Percentiles rank a stretch among this genome's conserved stretches.
phyloP scores from a whole-genome alignment of 2,113 vertebrate species.

The Pardalotus punctatus region DNA sequence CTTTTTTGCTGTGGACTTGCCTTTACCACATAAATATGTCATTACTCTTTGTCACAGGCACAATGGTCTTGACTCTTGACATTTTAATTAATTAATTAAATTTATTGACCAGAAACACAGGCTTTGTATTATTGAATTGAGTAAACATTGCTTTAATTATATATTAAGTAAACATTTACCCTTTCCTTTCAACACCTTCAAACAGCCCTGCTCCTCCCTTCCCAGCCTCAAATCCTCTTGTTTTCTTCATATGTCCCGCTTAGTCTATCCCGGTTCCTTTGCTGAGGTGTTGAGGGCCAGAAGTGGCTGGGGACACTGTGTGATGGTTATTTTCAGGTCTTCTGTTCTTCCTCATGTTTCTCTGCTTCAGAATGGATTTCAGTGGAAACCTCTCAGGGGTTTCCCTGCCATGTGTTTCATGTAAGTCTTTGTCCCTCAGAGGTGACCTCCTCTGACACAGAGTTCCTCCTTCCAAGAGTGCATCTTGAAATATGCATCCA shows the following conservation, averaged over 20 bases:
- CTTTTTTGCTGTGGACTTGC: not conserved
- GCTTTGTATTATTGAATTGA: not conserved
- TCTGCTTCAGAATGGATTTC: not conserved
- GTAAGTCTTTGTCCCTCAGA: not conserved
- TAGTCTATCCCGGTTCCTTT: not conserved
- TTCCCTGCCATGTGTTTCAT: not conserved
- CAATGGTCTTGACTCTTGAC: not conserved
- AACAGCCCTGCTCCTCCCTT: not conserved
- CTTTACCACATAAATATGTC: not conserved
- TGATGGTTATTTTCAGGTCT: not conserved
- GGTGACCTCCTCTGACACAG: not conserved
- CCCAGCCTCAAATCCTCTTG: not conserved
- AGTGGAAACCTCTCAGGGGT: not conserved
- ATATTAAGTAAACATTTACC: not conserved
- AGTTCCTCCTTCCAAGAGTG: not conserved
- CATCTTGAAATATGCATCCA: not conserved
- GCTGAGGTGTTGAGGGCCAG: not conserved
- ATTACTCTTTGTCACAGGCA: not conserved
- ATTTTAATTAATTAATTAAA: not conserved
- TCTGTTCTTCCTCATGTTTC: not conserved
- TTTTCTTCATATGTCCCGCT: not conserved
- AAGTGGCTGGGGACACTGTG: rapidly evolving
- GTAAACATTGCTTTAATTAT: not conserved
- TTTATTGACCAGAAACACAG: not conserved
- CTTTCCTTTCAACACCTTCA: not conserved